Conservation (phyloP, 2,113 vertebrate genomes). For the Chionodraco myersi region DNA sequence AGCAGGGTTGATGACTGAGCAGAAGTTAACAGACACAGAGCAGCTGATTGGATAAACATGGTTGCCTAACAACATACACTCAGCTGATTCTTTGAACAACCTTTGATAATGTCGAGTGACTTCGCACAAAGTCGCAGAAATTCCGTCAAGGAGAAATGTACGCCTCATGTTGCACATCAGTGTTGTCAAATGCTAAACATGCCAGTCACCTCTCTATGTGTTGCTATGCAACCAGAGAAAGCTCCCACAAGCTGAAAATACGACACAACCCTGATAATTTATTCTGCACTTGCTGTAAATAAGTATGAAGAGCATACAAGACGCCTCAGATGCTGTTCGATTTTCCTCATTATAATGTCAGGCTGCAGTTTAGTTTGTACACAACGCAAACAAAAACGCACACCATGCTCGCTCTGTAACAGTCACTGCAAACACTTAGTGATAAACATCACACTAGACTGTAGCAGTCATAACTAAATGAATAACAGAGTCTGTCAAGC, state of each 20-base stretch:
- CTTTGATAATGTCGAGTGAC: neutral
- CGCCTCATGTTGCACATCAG: slow-evolving; percentile 23
- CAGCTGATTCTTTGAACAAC: neutral
- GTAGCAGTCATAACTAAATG: slow-evolving; percentile 30
- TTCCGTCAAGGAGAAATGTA: slow-evolving; percentile 13
- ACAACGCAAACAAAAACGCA: slow-evolving; percentile 22
- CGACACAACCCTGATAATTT: slow-evolving; percentile 40
- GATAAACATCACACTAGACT: slow-evolving; percentile 5
- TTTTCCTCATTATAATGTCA: slow-evolving; percentile 16
- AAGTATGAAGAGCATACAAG: slow-evolving; percentile 9
- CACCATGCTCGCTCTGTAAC: neutral
- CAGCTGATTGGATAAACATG: slow-evolving; percentile 49
- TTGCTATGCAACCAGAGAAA: slow-evolving; percentile 63
- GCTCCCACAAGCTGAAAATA: slow-evolving; percentile 36
- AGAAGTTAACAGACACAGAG: slow-evolving; percentile 51
- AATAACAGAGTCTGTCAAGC: slow-evolving; percentile 28
- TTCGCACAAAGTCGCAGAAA: slow-evolving; percentile 1
- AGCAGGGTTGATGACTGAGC: slow-evolving; percentile 64
- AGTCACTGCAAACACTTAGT: slow-evolving; percentile 8
- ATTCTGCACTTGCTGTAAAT: slow-evolving; percentile 26
- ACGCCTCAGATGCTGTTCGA: slow-evolving; percentile 7
- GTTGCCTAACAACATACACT: slow-evolving; percentile 14
- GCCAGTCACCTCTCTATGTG: slow-evolving; percentile 43
- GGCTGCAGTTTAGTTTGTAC: neutral
- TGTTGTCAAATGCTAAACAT: slow-evolving; percentile 40